Conservation (phyloP, 37 sponge, comb jelly and placozoan genomes). For the Chondrilla cf. caribensis region DNA sequence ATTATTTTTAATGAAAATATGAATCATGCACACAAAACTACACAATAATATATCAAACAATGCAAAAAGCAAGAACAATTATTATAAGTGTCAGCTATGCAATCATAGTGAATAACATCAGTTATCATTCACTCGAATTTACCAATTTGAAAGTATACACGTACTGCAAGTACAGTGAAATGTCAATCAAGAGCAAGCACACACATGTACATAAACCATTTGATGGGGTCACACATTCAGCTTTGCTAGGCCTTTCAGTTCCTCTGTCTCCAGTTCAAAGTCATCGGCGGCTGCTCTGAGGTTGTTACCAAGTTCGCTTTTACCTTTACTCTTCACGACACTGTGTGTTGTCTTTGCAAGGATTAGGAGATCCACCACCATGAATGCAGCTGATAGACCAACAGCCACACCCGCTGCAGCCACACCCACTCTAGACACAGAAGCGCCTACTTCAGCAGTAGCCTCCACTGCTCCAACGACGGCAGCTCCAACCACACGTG, state of each 20-base stretch:
- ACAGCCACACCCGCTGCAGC: slow-evolving; percentile 15
- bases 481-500: neutral
- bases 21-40: too few species aligned
- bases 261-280: neutral
- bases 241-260: neutral
- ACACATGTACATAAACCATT: too few species aligned
- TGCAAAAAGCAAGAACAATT: too few species aligned
- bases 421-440: neutral
- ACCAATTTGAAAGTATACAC: too few species aligned
- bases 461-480: neutral
- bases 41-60: too few species aligned
- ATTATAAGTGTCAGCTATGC: too few species aligned
- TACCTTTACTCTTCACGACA: neutral
- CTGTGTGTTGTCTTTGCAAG: slow-evolving; percentile 1
- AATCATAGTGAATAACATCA: too few species aligned
- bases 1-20: too few species aligned
- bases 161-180: too few species aligned
- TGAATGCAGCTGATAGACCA: slow-evolving; percentile 7
- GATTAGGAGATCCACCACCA: neutral
- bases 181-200: too few species aligned
- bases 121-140: too few species aligned
- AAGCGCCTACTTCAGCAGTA: neutral
- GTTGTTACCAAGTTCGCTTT: neutral
- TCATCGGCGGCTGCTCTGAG: neutral
- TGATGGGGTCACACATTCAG: neutral